A percentile compares a stretch with the other conserved stretches of the same genome.
phyloP scores from a whole-genome alignment of 2,888 invertebrate genomes.

The Coremacera marginata region DNA sequence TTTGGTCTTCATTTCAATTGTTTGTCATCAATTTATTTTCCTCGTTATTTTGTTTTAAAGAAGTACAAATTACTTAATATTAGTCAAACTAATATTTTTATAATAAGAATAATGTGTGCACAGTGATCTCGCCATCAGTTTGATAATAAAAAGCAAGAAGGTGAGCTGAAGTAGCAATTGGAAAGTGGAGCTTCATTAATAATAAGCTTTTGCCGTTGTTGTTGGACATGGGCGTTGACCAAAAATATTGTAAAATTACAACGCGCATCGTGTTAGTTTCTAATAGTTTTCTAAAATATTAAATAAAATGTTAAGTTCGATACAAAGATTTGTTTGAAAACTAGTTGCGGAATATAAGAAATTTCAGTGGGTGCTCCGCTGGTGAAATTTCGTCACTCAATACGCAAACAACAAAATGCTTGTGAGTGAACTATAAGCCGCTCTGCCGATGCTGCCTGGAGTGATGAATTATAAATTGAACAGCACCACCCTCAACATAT shows the following conservation, averaged over 20 bases:
- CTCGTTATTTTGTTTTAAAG: conserved; percentile 26
- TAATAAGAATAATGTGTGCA: conserved; percentile 35
- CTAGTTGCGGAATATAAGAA: no score
- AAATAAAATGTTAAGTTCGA: no score
- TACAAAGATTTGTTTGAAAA: no score
- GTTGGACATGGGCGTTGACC: conserved; percentile 63
- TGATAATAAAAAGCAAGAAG: conserved; percentile 21
- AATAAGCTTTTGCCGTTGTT: conserved; percentile 48
- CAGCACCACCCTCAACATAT: no score
- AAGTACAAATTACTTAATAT: conserved; percentile 31
- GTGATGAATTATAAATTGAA: no score
- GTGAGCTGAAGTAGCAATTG: conserved; percentile 29
- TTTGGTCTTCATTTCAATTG: conserved; percentile 16
- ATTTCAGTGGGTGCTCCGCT: no score
- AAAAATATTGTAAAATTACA: conserved; percentile 42
- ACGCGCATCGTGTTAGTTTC: no score
- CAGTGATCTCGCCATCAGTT: background rate
- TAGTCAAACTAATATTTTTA: conserved; percentile 20
- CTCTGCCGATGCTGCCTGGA: no score
- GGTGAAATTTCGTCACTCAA: no score
- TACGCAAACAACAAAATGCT: no score
- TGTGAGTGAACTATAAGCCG: no score
- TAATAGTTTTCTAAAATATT: no score
- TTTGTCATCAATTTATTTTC: conserved; percentile 40
- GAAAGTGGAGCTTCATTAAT: background rate